Evolutionary conservation across 2,888 invertebrate species (phyloP), one percentile per base, ranked within the genome.

Genomic region (Colostygia pectinataria): DNA sequence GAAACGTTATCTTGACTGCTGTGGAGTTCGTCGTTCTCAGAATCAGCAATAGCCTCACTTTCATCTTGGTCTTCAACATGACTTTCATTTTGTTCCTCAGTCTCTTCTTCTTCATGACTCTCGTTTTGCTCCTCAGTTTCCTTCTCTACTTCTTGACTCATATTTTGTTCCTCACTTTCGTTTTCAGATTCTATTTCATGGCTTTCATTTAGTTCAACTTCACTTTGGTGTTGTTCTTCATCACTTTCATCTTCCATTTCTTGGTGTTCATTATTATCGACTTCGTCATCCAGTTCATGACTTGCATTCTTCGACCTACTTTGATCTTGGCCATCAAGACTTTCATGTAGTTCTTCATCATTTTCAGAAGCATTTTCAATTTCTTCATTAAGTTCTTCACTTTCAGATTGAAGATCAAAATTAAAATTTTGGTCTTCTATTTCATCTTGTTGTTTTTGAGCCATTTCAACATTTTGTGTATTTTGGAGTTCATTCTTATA

Each of bases 21-120:
- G 18, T 65, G 39, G 27, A 54, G 53, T 54, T 58, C 29, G 24
- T 55, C 47, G 25, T 55, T 49, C 4, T 56, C 44, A 18, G 48
- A 27, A 31, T 51, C 37, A 8, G 57, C 41, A 7, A 18, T 27
- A 25, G 40, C 27, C 4, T 51, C 47, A 14, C 54, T 43, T 49
- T 27, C 33, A 2, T 59, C 38, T n/a, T 45, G 50, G 29, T 48
- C 31, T 9, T 47, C 45, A 34, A 47, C 31, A n/a, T 50, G 54
- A 23, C 40, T 52, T 24, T 50, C 36, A 48, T 52, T 43, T 32
- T 43, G 36, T 23, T 50, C n/a, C n/a, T n/a, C n/a, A n/a, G n/a
- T n/a, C n/a, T n/a, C 55, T 13, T 9, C 29, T n/a, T 49, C 15
- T 20, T 20, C 20, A 20, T n/a, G 53, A 15, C 39, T 51, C 14